phyloP scores from a whole-genome alignment of 2,888 invertebrate species.

The Mylabris sibirica region DNA sequence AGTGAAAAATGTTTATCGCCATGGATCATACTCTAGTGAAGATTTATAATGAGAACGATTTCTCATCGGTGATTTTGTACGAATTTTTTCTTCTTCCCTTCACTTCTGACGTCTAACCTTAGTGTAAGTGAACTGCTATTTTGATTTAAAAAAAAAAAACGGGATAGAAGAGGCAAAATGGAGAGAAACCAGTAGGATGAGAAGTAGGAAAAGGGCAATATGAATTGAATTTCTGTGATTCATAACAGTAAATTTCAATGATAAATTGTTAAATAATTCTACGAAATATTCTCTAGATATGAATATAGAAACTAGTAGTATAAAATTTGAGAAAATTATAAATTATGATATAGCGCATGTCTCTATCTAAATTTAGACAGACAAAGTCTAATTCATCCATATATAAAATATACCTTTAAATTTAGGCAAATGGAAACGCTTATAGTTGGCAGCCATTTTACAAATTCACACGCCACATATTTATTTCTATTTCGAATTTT shows the following conservation, averaged over 20 bases:
- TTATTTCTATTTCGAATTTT: slow-evolving; percentile 1
- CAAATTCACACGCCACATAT: neutral
- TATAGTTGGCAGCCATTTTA: slow-evolving; percentile 13
- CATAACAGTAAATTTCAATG: neutral
- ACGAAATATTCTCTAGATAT: neutral
- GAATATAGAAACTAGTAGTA: neutral
- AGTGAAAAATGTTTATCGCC: slow-evolving; percentile 49
- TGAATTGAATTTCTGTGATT: neutral
- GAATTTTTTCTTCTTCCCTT: neutral
- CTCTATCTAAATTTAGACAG: slow-evolving; percentile 1
- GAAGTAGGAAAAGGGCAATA: neutral
- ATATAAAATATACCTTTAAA: too few species aligned
- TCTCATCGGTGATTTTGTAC: slow-evolving; percentile 6
- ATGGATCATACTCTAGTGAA: slow-evolving; percentile 45
- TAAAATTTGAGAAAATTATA: neutral
- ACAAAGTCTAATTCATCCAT: neutral
- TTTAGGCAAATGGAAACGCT: too few species aligned
- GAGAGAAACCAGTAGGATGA: neutral
- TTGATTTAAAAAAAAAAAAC: neutral
- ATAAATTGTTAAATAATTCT: neutral
- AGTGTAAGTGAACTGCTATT: neutral
- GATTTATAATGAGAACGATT: slow-evolving; percentile 44
- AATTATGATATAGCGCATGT: neutral
- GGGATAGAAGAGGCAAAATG: neutral
- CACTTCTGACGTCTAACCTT: neutral